Percentiles rank a stretch among this genome's conserved stretches.
Conservation (phyloP, 2,797 vertebrate species). For the Otolemur crassicaudatus region DNA sequence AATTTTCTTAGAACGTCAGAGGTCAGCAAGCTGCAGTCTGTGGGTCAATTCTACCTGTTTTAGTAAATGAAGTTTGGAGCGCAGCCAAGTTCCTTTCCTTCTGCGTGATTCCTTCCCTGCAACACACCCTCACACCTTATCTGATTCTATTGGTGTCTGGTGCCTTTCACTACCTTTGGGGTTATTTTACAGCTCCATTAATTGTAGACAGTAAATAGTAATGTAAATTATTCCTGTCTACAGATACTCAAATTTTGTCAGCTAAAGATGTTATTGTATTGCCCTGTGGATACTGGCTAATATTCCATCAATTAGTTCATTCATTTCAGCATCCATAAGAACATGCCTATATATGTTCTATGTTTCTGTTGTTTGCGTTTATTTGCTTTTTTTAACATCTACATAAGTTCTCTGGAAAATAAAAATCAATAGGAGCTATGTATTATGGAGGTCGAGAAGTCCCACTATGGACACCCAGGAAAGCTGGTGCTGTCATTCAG, state of each 20-base stretch:
- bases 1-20: not conserved
- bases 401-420: not conserved
- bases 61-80: not conserved
- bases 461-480: not conserved
- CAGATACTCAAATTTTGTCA: not conserved
- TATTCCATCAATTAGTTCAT: not conserved
- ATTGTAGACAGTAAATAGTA: not conserved
- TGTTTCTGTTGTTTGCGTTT: not conserved
- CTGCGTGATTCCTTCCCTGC: not conserved
- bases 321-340: not conserved
- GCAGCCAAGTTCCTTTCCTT: not conserved
- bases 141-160: not conserved
- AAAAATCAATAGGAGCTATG: not conserved
- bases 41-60: not conserved
- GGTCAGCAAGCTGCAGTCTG: not conserved
- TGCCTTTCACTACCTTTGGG: not conserved
- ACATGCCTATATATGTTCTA: not conserved
- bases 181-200: not conserved
- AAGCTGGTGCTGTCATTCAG: not conserved
- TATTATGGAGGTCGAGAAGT: not conserved
- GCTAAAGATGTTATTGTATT: slow-evolving; percentile 11
- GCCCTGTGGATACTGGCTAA: not conserved
- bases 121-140: not conserved
- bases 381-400: not conserved
- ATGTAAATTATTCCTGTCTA: not conserved